Base-by-base conservation (phyloP, 2,797 vertebrate species). In the Sus cebifrons region DNA sequence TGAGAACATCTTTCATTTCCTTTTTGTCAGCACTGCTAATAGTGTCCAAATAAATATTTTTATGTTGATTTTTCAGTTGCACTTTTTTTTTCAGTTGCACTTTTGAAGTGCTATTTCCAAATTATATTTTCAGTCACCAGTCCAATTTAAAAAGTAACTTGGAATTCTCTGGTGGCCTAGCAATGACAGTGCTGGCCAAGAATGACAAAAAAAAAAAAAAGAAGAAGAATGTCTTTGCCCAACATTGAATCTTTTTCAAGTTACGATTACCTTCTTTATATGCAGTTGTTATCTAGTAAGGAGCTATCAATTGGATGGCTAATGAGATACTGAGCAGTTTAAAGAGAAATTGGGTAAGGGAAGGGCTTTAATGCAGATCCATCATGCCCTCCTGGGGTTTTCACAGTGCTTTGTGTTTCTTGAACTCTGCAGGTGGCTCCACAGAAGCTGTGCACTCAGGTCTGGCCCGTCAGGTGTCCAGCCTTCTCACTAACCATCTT, bases 401-500 rank as follows among this genome's bases (percentile, higher is more conserved):
- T 93, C 86, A 87, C 15, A 0, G 0, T 5, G 4, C 52, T 18
- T 56, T 0, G 89, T 70, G 32, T 96, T 74, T 84, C 8, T 0
- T 81, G 49, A 1, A 36, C 71, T 92, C 74, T 85, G 84, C 93
- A 99, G 99, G 99, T 13, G 99, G 99, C 29, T 99, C 99, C n/a
- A 99, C 99, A 3, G 99, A 99, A 36, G 99, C 99, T 0, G 99
- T 99, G 95, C 99, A 99, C 98, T 99, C 99, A 0, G 99, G 99
- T 60, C 98, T 99, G 97, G 99, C 99, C 52, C 99, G 99, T 27
- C 99, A 99, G 98, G 99, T 99, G 94, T 99, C 99, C 97, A 99
- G 99, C 96, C 99, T 99, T 93, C 98, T 99, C 86, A 99, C 99
- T 84, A 99, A 99, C 98, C 99, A 99, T 96, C 98, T 99, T 36